Conservation (phyloP, 2,797 vertebrate genomes). For the Sebastes paucispinis region DNA sequence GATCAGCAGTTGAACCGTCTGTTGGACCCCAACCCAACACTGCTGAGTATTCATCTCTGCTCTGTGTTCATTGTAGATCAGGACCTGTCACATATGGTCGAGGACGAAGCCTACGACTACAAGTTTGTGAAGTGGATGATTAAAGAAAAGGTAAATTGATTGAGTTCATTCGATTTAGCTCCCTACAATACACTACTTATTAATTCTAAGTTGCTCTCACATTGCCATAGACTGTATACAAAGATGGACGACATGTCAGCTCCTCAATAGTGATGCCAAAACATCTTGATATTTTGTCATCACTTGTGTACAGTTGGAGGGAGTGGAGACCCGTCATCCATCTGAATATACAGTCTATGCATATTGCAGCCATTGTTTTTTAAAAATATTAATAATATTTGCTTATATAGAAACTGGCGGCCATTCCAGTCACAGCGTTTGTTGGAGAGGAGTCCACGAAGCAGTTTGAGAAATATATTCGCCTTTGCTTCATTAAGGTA, state of each 20-base stretch:
- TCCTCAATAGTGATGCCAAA: no score
- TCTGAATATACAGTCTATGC: no score
- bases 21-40: background rate
- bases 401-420: slow-evolving; percentile 89
- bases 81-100: slow-evolving; percentile 86
- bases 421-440: slow-evolving; percentile 94
- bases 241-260: no score
- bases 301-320: no score
- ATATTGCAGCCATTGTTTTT: background rate
- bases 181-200: background rate
- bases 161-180: background rate
- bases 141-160: slow-evolving; percentile 86
- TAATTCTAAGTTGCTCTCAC: background rate
- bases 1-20: background rate
- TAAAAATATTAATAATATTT: background rate
- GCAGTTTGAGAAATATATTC: slow-evolving; percentile 94
- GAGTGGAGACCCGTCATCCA: no score
- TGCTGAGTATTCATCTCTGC: background rate
- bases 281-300: no score
- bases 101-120: slow-evolving; percentile 90
- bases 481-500: slow-evolving; percentile 99
- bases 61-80: slow-evolving; percentile 77
- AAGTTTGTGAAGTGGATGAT: slow-evolving; percentile 98
- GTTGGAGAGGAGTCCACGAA: slow-evolving; percentile 86
- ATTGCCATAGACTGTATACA: no score